Conservation (phyloP, 2,113 vertebrate genomes). For the Sisor rabdophorus region DNA sequence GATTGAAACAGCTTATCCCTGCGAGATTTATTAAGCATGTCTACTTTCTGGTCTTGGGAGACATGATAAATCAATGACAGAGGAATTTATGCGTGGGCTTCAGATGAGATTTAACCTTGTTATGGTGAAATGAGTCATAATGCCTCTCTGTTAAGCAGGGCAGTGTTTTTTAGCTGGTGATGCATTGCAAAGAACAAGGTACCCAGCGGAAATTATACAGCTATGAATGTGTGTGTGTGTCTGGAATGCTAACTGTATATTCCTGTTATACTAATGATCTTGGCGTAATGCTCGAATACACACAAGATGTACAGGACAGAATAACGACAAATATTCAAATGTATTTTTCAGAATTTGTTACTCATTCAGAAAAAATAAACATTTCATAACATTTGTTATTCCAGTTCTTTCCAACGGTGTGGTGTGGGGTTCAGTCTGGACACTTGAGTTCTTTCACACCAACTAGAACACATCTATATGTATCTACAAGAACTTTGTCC, state of each 20-base stretch:
- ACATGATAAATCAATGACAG: constrained; percentile 45
- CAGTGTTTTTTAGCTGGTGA: not conserved
- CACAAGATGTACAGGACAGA: not conserved
- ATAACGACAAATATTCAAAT: too few relatives aligned
- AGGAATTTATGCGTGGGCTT: constrained; percentile 37
- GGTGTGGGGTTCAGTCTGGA: too few relatives aligned
- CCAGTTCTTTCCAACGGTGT: too few relatives aligned
- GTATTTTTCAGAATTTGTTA: too few relatives aligned
- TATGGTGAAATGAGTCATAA: constrained; percentile 45
- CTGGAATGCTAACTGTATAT: constrained; percentile 1
- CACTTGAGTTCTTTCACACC: too few relatives aligned
- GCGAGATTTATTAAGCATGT: constrained; percentile 45
- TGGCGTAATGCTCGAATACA: not conserved
- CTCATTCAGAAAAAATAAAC: too few relatives aligned
- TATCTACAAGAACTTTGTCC: too few relatives aligned
- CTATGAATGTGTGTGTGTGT: not conserved
- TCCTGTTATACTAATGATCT: not conserved
- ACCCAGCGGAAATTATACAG: constrained; percentile 1
- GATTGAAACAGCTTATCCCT: constrained; percentile 45
- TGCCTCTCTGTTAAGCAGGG: constrained; percentile 22
- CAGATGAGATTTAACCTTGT: constrained; percentile 50
- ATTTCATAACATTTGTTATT: too few relatives aligned
- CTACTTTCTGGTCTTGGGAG: constrained; percentile 42
- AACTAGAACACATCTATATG: too few relatives aligned
- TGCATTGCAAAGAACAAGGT: not conserved